Base-by-base conservation (phyloP, 2,797 vertebrate species). In the Euphonia xanthogaster region DNA sequence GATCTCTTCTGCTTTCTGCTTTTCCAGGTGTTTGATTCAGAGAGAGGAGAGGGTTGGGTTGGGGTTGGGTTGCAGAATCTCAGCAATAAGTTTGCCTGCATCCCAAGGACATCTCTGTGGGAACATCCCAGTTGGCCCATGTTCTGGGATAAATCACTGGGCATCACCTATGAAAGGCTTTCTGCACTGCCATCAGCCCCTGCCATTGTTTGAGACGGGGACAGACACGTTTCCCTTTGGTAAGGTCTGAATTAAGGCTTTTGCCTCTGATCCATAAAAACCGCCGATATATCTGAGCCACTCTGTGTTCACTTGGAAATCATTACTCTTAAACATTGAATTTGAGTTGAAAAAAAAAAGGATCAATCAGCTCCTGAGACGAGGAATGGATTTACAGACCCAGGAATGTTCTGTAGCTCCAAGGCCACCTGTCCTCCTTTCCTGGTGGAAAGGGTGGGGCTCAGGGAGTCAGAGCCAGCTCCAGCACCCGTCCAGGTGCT, bases 231-330 rank as follows among this genome's bases (percentile, higher is more conserved):
- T 80, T 67, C 58, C 4, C 2, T 86, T 76, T 0, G 1, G 93
- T 79, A 80, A 28, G 58, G 47, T 74, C 74, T 83, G 67, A 90
- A 63, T 71, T 42, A 62, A 88, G 50, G 85, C 84, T 90, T 88
- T 89, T 91, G 48, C 42, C 57, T 94, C 88, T 60, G 62, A 92
- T 92, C 90, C 48, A 33, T 94, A 82, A 92, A 86, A 91, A 35
- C 65, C 71, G 68, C 62, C n/a, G 2, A 88, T 92, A 47, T 44
- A 61, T 92, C 95, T 57, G 83, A 96, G 71, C 55, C n/a, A 9
- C 53, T 88, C 48, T 57, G 4, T 88, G 77, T 92, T 96, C 55
- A 12, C 67, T 91, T 84, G 75, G 80, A 94, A 96, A 94, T 88
- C 77, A 3, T 93, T 96, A 70, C 63, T 62, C 61, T 73, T 77